Percentiles rank a stretch among this genome's conserved stretches.
Evolutionary conservation across 2,888 invertebrate species (phyloP).

Genomic region (Octonoba sinensis): DNA sequence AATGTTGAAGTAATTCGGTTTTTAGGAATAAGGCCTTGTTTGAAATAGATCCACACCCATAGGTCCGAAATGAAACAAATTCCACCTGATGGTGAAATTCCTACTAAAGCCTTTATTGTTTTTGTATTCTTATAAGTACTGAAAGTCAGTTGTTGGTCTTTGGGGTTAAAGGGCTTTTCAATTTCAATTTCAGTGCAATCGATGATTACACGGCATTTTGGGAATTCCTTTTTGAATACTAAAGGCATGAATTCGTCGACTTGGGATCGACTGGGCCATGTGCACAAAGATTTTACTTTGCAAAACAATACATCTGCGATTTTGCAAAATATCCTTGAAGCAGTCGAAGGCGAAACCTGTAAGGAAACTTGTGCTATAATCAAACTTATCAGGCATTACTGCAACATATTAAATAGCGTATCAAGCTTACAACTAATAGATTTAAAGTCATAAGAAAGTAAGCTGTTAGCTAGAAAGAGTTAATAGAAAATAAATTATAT

Average conservation of each 20-base stretch:
- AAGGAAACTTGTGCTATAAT: not conserved
- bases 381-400: not conserved
- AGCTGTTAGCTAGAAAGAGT: not conserved
- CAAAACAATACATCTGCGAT: not conserved
- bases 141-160: constrained; percentile 5
- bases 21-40: constrained; percentile 4
- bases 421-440: not conserved
- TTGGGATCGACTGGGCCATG: constrained; percentile 1
- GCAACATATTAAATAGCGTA: not conserved
- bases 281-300: not conserved
- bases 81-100: constrained; percentile 17
- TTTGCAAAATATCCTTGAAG: constrained; percentile 1
- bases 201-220: constrained; percentile 12
- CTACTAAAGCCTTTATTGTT: constrained; percentile 10
- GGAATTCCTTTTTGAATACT: not conserved
- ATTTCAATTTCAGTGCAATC: constrained; percentile 9
- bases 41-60: constrained; percentile 9
- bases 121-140: constrained; percentile 7
- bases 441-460: not conserved
- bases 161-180: not conserved
- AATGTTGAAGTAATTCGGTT: not conserved
- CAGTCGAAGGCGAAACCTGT: not conserved
- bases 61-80: constrained; percentile 14
- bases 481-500: not conserved
- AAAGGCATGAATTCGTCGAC: not conserved